A percentile compares a stretch with the other conserved stretches of the same genome.
Conservation (phyloP, 2,797 vertebrate species). For the Loris lydekkerianus region DNA sequence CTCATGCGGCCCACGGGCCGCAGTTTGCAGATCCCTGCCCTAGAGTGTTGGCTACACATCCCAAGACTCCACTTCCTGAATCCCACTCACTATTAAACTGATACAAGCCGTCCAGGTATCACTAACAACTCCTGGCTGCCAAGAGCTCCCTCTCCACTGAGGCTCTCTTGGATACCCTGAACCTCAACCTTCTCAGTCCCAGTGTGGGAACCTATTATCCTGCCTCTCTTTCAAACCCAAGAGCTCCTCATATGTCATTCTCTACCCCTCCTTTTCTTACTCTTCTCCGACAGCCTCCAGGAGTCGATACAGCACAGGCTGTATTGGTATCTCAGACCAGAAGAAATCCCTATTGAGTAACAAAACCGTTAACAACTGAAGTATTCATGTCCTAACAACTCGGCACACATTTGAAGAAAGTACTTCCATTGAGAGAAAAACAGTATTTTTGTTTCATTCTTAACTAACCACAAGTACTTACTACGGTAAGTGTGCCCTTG, state of each 20-base stretch:
- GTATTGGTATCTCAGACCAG: not conserved
- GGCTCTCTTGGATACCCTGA: not conserved
- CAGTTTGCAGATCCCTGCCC: no score
- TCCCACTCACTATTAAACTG: not conserved
- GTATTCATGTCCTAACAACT: not conserved
- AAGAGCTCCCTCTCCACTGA: not conserved
- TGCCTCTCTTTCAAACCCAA: not conserved
- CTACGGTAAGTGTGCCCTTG: not conserved
- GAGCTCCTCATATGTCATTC: not conserved
- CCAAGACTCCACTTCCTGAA: not conserved
- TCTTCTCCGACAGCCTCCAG: not conserved
- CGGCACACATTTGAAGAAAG: not conserved
- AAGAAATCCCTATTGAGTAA: constrained; percentile 2
- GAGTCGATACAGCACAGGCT: not conserved
- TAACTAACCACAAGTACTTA: not conserved
- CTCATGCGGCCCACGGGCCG: no score
- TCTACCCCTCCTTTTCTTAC: not conserved
- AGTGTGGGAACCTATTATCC: not conserved
- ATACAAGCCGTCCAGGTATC: not conserved
- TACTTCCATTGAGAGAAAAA: not conserved
- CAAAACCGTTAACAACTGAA: not conserved
- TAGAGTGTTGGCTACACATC: not conserved
- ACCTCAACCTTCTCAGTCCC: not conserved
- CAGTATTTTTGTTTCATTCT: not conserved
- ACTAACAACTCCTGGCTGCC: not conserved